phyloP scores from a whole-genome alignment of 2,888 invertebrate genomes.

The Pemphredon lugubris region DNA sequence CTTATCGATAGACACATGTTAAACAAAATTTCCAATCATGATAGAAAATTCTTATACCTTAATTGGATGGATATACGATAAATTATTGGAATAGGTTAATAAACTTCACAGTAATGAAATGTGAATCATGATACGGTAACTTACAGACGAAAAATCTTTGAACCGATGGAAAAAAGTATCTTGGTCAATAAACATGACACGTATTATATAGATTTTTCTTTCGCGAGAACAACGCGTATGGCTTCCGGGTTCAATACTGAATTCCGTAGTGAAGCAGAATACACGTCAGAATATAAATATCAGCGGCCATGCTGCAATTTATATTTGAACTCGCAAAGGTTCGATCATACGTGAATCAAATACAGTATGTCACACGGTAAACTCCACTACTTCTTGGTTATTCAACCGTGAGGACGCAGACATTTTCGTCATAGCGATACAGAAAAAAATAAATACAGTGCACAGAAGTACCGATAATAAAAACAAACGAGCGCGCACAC shows the following conservation, averaged over 20 bases:
- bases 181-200: no score
- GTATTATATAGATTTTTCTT: no score
- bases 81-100: no score
- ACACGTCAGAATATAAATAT: constrained; percentile 10
- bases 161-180: no score
- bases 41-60: no score
- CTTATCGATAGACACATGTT: no score
- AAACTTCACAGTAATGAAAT: no score
- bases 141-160: no score
- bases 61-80: no score
- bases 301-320: background rate
- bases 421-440: constrained; percentile 3
- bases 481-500: background rate
- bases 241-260: constrained; percentile 1
- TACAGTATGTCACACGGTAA: background rate
- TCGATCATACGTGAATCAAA: background rate
- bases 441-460: constrained; percentile 6
- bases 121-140: no score
- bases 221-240: no score
- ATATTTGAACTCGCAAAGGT: background rate
- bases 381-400: background rate
- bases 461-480: background rate
- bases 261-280: background rate
- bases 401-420: background rate
- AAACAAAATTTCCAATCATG: no score